Evolutionary conservation across 2,888 invertebrate genomes (phyloP).

Genomic region (Theretra japonica): DNA sequence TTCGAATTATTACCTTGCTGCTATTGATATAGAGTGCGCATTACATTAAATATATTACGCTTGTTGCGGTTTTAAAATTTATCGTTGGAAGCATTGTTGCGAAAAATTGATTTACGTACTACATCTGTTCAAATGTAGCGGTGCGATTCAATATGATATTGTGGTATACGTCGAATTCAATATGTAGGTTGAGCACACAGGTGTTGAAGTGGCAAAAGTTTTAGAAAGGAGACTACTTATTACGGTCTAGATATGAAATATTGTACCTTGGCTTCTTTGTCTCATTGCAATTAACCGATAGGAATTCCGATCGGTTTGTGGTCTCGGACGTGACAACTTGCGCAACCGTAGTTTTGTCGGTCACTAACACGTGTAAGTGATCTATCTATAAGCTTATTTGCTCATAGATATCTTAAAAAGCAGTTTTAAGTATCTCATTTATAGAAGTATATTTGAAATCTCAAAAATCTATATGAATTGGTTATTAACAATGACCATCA

Average conservation of each 20-base stretch:
- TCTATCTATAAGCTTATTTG: background rate
- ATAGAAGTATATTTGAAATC: too few relatives aligned
- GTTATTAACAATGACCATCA: too few relatives aligned
- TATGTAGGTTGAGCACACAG: conserved; percentile 50
- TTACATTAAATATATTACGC: conserved; percentile 30
- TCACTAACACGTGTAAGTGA: background rate
- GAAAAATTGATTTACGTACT: conserved; percentile 83
- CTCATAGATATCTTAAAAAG: background rate
- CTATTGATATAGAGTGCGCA: conserved; percentile 36
- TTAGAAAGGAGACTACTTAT: conserved; percentile 32
- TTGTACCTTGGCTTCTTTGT: conserved; percentile 26
- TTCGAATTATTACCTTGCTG: conserved; percentile 39
- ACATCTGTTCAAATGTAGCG: conserved; percentile 69
- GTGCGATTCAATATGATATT: conserved; percentile 59
- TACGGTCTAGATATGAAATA: conserved; percentile 27
- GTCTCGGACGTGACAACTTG: conserved; percentile 20
- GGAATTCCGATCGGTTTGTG: conserved; percentile 23
- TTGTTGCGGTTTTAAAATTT: conserved; percentile 39
- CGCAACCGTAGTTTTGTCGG: conserved; percentile 16
- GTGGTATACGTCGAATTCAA: conserved; percentile 51
- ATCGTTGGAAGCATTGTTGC: conserved; percentile 67
- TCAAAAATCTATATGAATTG: too few relatives aligned
- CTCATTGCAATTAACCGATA: conserved; percentile 12
- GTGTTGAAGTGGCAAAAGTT: conserved; percentile 37
- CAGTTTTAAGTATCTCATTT: too few relatives aligned